These are phyloP conservation scores for Pelvicachromis taeniatus DNA, from an alignment of 2,113 vertebrate genomes.

Conservation along the genomic window DNA sequence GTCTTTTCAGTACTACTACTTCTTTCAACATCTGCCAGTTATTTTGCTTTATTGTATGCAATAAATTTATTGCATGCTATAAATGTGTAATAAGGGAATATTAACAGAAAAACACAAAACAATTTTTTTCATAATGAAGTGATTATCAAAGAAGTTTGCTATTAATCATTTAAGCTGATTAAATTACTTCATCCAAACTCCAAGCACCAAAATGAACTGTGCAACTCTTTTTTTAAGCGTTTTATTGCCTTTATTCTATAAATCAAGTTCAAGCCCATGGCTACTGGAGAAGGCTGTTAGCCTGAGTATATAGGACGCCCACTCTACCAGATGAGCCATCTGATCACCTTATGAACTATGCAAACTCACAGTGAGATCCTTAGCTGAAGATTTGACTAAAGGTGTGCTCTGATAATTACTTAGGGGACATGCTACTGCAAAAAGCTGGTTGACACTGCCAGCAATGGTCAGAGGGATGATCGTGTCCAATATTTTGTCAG, in stretches of 20 bases:
- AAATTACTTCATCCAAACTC: not conserved
- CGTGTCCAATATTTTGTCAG: not conserved
- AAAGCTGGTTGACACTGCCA: not conserved
- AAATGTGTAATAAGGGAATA: not conserved
- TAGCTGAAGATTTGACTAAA: not conserved
- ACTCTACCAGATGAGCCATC: not conserved
- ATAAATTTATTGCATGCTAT: not conserved
- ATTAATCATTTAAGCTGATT: not conserved
- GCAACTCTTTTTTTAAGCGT: not conserved
- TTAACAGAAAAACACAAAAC: not conserved
- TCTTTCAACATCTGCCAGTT: not conserved
- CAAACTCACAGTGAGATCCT: not conserved
- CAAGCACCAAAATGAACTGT: not conserved
- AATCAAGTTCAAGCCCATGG: not conserved
- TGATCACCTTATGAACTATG: not conserved
- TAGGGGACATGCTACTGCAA: not conserved
- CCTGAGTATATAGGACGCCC: not conserved
- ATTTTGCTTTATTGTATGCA: not conserved
- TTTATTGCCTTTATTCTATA: not conserved
- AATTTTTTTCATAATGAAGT: not conserved
- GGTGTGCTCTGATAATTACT: not conserved
- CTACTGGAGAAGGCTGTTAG: not conserved
- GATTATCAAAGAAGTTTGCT: not conserved
- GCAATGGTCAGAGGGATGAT: not conserved
- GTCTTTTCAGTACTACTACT: not conserved